Evolutionary conservation across 2,113 vertebrate genomes (phyloP).

Genomic region (Oostethus manadensis): DNA sequence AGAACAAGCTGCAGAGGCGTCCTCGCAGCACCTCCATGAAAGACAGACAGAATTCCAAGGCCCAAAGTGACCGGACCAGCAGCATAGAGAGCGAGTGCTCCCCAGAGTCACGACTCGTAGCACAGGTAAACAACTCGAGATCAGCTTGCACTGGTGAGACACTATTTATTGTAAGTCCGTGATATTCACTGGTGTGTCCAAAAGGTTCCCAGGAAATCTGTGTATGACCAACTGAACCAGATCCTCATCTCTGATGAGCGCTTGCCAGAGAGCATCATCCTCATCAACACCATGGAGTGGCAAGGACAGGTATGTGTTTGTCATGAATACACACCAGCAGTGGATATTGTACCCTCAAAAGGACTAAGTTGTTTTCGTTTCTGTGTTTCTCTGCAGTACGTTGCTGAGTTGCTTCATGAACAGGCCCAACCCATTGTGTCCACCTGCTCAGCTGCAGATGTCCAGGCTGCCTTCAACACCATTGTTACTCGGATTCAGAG

Average conservation of each 20-base stretch:
- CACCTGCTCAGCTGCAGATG: slow-evolving; percentile 72
- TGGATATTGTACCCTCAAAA: neutral
- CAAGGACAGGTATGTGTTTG: slow-evolving; percentile 70
- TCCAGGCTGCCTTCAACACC: slow-evolving; percentile 77
- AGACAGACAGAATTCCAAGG: slow-evolving; percentile 73
- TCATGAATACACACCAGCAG: neutral
- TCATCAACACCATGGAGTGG: slow-evolving; percentile 76
- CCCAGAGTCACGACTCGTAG: slow-evolving; percentile 61
- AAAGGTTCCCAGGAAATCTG: slow-evolving; percentile 75
- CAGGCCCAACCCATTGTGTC: slow-evolving; percentile 74
- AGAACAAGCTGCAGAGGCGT: slow-evolving; percentile 64
- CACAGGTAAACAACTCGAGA: slow-evolving; percentile 51
- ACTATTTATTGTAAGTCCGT: slow-evolving; percentile 9
- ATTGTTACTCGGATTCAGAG: slow-evolving; percentile 77
- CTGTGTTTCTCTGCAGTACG: slow-evolving; percentile 56
- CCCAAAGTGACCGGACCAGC: slow-evolving; percentile 69
- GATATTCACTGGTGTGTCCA: slow-evolving; percentile 3
- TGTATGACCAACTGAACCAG: slow-evolving; percentile 79
- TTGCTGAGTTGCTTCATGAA: slow-evolving; percentile 68
- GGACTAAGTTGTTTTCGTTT: slow-evolving; percentile 10
- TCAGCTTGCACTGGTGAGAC: neutral
- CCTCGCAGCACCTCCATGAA: slow-evolving; percentile 76
- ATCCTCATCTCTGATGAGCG: slow-evolving; percentile 76
- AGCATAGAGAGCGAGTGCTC: slow-evolving; percentile 74
- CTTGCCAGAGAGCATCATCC: slow-evolving; percentile 75